A percentile compares a stretch with the other conserved stretches of the same genome.
Evolutionary conservation across 2,888 invertebrate genomes (phyloP).

Genomic region (Eugnorisma glareosa): DNA sequence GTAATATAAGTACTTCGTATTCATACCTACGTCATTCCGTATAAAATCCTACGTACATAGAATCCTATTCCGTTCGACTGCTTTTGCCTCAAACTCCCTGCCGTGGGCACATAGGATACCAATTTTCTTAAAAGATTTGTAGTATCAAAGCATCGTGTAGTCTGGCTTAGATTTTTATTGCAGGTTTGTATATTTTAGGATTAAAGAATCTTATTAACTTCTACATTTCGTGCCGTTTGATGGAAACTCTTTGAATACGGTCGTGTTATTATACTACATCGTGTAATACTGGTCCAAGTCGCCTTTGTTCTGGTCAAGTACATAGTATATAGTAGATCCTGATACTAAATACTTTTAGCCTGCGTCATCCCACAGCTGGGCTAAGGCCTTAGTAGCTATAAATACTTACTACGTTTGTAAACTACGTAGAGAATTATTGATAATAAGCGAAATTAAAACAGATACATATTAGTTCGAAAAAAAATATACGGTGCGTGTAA

Average conservation of each 20-base stretch:
- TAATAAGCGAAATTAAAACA: background rate
- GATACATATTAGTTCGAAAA: background rate
- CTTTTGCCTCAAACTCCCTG: background rate
- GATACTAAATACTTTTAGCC: too few species aligned
- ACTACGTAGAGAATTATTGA: background rate
- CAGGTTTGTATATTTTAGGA: background rate
- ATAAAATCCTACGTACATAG: constrained; percentile 3
- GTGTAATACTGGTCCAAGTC: background rate
- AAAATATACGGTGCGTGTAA: background rate
- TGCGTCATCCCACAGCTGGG: background rate
- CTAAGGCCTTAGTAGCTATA: background rate
- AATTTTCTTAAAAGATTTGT: constrained; percentile 24
- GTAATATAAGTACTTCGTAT: background rate
- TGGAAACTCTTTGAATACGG: background rate
- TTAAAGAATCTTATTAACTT: background rate
- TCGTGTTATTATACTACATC: too few species aligned
- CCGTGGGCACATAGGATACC: background rate
- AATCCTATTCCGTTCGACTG: background rate
- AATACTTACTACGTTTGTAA: background rate
- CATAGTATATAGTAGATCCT: too few species aligned
- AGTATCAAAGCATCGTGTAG: constrained; percentile 9
- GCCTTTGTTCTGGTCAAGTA: background rate
- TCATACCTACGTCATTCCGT: background rate
- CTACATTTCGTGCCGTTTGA: background rate
- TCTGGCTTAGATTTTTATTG: background rate